A percentile compares a stretch with the other conserved stretches of the same genome.
Conservation (phyloP, 1,140 invertebrate genomes). For the Plectrocnemia conspersa region DNA sequence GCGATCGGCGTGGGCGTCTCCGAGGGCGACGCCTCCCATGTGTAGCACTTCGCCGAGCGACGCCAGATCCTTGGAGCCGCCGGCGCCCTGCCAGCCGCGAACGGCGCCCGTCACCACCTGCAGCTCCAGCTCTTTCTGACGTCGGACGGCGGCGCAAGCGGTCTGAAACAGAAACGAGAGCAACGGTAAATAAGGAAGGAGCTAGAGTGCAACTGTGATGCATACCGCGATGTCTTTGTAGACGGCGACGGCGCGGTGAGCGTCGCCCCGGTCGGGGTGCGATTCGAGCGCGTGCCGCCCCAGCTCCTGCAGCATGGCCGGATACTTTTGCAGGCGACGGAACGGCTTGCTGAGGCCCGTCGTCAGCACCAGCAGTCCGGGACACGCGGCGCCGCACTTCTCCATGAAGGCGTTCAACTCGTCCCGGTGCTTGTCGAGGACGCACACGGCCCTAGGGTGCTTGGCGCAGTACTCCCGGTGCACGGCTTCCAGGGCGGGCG, state of each 20-base stretch:
- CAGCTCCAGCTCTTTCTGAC: conserved; percentile 94
- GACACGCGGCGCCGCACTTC: conserved; percentile 70
- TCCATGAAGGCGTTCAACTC: conserved; percentile 86
- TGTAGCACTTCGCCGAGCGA: conserved; percentile 73
- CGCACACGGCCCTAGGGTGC: conserved; percentile 88
- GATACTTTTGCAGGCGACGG: conserved; percentile 90
- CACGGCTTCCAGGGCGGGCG: conserved; percentile 78
- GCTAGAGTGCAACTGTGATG: too few species aligned
- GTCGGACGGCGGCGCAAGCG: conserved; percentile 74
- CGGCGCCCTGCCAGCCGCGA: conserved; percentile 93
- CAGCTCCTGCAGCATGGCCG: conserved; percentile 88
- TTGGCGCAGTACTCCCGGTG: conserved; percentile 85
- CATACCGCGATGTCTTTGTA: conserved; percentile 92
- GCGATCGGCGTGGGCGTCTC: conserved; percentile 76
- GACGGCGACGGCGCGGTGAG: conserved; percentile 86
- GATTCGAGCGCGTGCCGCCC: conserved; percentile 92
- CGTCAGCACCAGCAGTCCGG: conserved; percentile 84
- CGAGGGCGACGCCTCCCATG: conserved; percentile 83
- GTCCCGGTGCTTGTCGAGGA: conserved; percentile 88
- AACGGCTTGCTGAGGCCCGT: conserved; percentile 93
- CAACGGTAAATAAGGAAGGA: too few species aligned
- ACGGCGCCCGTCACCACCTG: conserved; percentile 90
- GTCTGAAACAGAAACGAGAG: conserved; percentile 54
- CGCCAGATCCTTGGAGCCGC: conserved; percentile 61
- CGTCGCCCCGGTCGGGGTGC: conserved; percentile 93